Conservation (phyloP, 2,113 vertebrate species). For the Tetraodon nigroviridis region DNA sequence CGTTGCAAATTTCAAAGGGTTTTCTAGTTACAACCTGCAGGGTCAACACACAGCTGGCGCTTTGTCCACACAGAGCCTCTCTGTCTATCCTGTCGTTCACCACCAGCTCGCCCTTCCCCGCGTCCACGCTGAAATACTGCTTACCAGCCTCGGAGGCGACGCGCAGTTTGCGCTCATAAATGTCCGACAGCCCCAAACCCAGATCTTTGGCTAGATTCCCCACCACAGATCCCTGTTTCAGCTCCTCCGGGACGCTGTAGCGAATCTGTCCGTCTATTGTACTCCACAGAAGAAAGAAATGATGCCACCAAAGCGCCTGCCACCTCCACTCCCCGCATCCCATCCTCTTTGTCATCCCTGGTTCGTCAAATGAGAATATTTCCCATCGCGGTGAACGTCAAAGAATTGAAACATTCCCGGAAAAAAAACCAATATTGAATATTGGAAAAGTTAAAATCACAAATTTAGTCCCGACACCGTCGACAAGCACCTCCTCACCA, state of each 20-base stretch:
- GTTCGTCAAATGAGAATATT: conserved; percentile 21
- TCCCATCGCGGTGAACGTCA: conserved; percentile 1
- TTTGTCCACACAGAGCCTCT: conserved; percentile 77
- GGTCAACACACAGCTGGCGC: conserved; percentile 70
- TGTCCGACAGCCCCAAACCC: conserved; percentile 70
- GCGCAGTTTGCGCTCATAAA: conserved; percentile 70
- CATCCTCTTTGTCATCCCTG: conserved; percentile 52
- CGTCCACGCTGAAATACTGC: conserved; percentile 76
- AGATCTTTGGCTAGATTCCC: conserved; percentile 82
- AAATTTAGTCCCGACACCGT: not conserved
- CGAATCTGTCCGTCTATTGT: conserved; percentile 66
- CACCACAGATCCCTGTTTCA: conserved; percentile 73
- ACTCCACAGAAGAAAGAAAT: conserved; percentile 72
- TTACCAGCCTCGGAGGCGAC: conserved; percentile 74
- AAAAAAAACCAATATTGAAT: not conserved
- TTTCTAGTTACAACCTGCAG: conserved; percentile 76
- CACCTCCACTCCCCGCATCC: conserved; percentile 60
- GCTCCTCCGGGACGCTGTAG: conserved; percentile 78
- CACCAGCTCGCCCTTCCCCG: conserved; percentile 72
- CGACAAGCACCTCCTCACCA: not conserved
- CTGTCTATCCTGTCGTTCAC: conserved; percentile 79
- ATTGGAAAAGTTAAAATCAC: not conserved
- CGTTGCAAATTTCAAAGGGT: conserved; percentile 76
- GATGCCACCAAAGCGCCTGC: conserved; percentile 65
- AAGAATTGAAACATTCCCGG: not conserved